Percentiles rank a stretch among this genome's conserved stretches.
These are phyloP conservation scores for Sitobion miscanthi DNA, from an alignment of 1,140 invertebrate genomes.

Conservation along the genomic window DNA sequence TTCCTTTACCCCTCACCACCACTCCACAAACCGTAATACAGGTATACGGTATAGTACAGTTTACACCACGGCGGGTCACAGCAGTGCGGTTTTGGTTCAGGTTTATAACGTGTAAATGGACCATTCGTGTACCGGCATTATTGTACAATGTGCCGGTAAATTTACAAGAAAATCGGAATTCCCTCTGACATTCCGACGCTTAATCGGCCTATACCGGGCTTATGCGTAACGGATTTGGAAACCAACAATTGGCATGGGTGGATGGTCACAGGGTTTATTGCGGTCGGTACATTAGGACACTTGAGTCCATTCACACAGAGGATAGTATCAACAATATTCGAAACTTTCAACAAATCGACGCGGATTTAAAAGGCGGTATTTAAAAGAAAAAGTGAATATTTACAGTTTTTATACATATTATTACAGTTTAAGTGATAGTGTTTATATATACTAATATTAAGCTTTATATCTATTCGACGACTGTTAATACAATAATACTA, in stretches of 20 bases:
- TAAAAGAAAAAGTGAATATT: background rate
- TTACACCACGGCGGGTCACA: background rate
- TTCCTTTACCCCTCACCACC: background rate
- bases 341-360: background rate
- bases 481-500: background rate
- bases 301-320: background rate
- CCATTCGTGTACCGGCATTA: background rate
- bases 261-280: background rate
- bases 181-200: background rate
- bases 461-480: background rate
- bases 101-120: background rate
- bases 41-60: background rate
- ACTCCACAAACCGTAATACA: background rate
- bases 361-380: too few relatives aligned
- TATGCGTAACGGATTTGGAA: slow-evolving; percentile 4
- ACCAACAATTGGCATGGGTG: background rate
- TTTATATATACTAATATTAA: background rate
- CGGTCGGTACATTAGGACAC: background rate
- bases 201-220: background rate
- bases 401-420: background rate
- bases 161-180: slow-evolving; percentile 1
- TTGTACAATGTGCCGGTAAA: background rate
- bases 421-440: background rate
- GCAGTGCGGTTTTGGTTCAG: background rate
- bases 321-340: background rate